These are phyloP conservation scores for Oenanthe oenanthe DNA, from an alignment of 2,113 vertebrate species.

Conservation along the genomic window DNA sequence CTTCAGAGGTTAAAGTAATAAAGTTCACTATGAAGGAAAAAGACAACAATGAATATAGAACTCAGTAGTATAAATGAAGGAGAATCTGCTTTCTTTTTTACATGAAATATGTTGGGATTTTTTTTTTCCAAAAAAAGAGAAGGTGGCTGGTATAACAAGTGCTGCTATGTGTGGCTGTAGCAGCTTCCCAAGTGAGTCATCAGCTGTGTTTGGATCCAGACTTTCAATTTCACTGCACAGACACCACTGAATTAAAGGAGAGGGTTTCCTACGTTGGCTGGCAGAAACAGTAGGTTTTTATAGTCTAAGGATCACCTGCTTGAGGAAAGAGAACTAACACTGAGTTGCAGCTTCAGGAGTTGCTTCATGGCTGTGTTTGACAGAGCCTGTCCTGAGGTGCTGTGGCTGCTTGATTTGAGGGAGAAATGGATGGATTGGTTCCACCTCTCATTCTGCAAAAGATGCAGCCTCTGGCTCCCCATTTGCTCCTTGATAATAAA, in stretches of 20 bases:
- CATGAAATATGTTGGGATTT: accelerated
- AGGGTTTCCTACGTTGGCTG: background rate
- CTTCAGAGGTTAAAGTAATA: background rate
- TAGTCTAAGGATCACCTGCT: background rate
- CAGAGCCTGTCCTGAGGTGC: background rate
- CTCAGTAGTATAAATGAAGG: background rate
- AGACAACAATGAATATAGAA: background rate
- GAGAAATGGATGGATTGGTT: background rate
- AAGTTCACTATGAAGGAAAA: background rate
- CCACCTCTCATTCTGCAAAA: background rate
- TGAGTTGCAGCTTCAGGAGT: background rate
- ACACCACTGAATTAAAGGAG: background rate
- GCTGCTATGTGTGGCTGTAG: background rate
- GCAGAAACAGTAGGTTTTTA: background rate
- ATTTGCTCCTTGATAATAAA: background rate
- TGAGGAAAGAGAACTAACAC: background rate
- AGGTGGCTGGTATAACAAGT: background rate
- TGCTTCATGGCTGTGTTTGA: accelerated
- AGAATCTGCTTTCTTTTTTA: background rate
- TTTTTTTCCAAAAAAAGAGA: background rate
- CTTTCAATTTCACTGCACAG: background rate
- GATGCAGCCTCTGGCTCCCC: background rate
- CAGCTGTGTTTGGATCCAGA: slow-evolving; percentile 2
- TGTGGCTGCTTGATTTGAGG: background rate
- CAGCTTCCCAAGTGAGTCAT: slow-evolving; percentile 27